Conservation (phyloP, 1,140 invertebrate species). For the Dinothrombium tinctorium region DNA sequence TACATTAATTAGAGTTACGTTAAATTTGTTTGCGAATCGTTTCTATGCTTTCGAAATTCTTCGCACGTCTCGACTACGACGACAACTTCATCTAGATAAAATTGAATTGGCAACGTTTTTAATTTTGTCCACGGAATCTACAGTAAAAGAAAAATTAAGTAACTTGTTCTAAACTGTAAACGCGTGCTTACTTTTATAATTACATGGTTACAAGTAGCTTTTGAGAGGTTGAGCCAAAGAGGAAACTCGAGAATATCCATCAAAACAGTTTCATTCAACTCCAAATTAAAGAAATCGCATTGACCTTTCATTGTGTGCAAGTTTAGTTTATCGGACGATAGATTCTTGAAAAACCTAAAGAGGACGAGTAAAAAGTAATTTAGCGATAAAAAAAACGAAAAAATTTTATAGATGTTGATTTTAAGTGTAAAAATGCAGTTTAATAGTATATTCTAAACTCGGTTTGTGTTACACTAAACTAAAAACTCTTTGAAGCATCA, state of each 20-base stretch:
- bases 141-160: not conserved
- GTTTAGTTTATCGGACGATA: conserved; percentile 90
- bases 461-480: too few relatives aligned
- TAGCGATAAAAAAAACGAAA: too few relatives aligned
- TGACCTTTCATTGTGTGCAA: conserved; percentile 88
- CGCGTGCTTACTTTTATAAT: conserved; percentile 24
- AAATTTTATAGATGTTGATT: too few relatives aligned
- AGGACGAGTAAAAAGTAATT: conserved; percentile 12
- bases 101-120: conserved; percentile 79
- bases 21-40: not conserved
- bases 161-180: not conserved
- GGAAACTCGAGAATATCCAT: conserved; percentile 87
- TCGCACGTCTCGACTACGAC: conserved; percentile 57
- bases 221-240: conserved; percentile 71
- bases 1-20: not conserved
- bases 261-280: conserved; percentile 79
- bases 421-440: too few relatives aligned
- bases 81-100: conserved; percentile 57
- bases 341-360: conserved; percentile 85
- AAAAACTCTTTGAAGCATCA: too few relatives aligned
- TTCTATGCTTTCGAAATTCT: conserved; percentile 24
- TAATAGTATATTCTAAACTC: too few relatives aligned
- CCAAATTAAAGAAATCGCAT: conserved; percentile 78
- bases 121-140: conserved; percentile 94
- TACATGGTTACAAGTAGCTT: conserved; percentile 80